Percentiles rank a stretch among this genome's conserved stretches.
Conservation (phyloP, 2,113 vertebrate genomes). For the Athene noctua region DNA sequence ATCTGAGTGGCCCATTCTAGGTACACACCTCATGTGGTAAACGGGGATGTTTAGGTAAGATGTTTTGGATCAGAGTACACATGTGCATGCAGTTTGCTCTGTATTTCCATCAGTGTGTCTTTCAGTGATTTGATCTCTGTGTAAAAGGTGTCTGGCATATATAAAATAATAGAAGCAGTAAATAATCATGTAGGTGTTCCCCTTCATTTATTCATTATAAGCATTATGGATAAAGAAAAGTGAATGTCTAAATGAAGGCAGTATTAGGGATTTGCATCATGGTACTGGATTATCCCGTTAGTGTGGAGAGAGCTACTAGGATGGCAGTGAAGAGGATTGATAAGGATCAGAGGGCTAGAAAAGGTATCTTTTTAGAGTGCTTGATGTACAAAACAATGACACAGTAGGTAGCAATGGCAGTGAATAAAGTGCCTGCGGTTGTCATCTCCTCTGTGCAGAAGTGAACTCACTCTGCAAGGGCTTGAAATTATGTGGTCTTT, state of each 20-base stretch:
- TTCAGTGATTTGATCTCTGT: background rate
- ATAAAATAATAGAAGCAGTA: background rate
- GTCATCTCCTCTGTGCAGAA: background rate
- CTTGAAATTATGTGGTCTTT: background rate
- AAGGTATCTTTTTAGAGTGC: background rate
- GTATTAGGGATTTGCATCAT: background rate
- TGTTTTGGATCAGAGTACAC: background rate
- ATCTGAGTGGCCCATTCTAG: background rate
- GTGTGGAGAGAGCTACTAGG: background rate
- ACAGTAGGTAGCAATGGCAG: background rate
- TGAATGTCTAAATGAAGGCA: background rate
- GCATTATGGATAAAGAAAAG: background rate
- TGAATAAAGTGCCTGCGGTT: background rate
- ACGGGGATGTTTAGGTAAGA: too few relatives aligned
- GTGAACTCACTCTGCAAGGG: background rate
- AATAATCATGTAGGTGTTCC: background rate
- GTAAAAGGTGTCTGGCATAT: background rate
- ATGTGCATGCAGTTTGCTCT: background rate
- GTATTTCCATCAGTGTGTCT: background rate
- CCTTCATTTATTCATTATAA: background rate
- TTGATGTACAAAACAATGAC: background rate
- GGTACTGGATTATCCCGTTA: background rate
- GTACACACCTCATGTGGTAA: background rate
- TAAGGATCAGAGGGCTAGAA: background rate
- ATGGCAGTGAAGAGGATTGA: background rate